A percentile compares a stretch with the other conserved stretches of the same genome.
Evolutionary conservation across 2,797 vertebrate species (phyloP).

Genomic region (Siniperca undulata): DNA sequence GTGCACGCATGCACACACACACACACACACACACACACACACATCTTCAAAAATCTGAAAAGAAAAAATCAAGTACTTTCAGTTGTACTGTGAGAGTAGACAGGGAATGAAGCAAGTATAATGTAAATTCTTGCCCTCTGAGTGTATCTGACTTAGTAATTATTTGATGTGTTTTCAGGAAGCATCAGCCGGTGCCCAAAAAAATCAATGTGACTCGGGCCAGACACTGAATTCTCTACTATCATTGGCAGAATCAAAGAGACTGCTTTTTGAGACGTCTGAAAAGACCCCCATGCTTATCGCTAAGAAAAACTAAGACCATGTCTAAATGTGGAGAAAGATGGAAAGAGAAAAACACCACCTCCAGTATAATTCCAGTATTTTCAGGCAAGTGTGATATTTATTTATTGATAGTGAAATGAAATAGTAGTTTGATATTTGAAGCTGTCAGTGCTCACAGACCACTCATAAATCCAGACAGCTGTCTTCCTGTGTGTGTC

Average conservation of each 20-base stretch:
- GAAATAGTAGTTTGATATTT: slow-evolving; percentile 62
- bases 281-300: slow-evolving; percentile 23
- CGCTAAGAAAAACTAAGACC: slow-evolving; percentile 21
- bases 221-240: slow-evolving; percentile 27
- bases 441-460: slow-evolving; percentile 38
- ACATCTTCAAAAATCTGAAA: neutral
- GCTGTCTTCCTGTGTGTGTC: slow-evolving; percentile 28
- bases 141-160: slow-evolving; percentile 23
- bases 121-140: slow-evolving; percentile 2
- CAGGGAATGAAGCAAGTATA: slow-evolving; percentile 14
- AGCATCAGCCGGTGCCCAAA: slow-evolving; percentile 39
- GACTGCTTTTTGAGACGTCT: slow-evolving; percentile 30
- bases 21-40: neutral
- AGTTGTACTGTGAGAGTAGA: slow-evolving; percentile 7
- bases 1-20: neutral
- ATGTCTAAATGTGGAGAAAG: slow-evolving; percentile 24
- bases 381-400: slow-evolving; percentile 44
- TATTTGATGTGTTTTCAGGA: slow-evolving; percentile 46
- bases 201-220: slow-evolving; percentile 19
- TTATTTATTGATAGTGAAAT: slow-evolving; percentile 60
- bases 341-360: slow-evolving; percentile 25
- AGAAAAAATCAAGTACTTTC: neutral
- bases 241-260: slow-evolving; percentile 39
- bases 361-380: slow-evolving; percentile 25
- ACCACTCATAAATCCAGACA: slow-evolving; percentile 51